Conservation (phyloP, 2,113 vertebrate genomes). For the Pyrgilauda ruficollis region DNA sequence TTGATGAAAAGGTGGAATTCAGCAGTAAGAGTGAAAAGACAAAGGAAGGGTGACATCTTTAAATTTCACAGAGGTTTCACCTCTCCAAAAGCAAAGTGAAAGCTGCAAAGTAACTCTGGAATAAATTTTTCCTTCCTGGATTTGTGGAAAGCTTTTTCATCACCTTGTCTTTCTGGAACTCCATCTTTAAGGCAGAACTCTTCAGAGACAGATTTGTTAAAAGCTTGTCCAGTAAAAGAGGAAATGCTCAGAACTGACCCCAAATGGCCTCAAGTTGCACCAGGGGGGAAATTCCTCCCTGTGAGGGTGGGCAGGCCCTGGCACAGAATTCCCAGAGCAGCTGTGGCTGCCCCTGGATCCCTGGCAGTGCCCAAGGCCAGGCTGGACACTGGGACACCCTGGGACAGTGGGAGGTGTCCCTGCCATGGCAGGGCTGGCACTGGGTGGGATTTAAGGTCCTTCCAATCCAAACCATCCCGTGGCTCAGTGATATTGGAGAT, state of each 20-base stretch:
- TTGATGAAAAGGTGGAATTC: neutral
- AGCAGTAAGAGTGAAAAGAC: fast-evolving
- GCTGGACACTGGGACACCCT: neutral
- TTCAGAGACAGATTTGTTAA: neutral
- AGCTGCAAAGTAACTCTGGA: neutral
- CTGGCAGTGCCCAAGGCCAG: neutral
- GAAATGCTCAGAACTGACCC: neutral
- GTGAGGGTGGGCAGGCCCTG: fast-evolving
- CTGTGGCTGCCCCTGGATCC: neutral
- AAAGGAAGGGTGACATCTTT: neutral
- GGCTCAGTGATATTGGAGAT: neutral
- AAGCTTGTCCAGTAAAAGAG: neutral
- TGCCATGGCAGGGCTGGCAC: neutral
- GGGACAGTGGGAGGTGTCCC: neutral
- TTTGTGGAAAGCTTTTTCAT: neutral
- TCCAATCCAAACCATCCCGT: fast-evolving
- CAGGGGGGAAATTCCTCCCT: neutral
- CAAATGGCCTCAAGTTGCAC: neutral
- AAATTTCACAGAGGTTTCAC: neutral
- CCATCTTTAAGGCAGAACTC: neutral
- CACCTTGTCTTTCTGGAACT: neutral
- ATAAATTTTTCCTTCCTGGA: neutral
- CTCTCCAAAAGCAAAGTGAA: neutral
- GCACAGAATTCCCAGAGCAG: neutral
- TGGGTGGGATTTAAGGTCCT: fast-evolving